Base-by-base conservation (phyloP, 2,797 vertebrate genomes). In the Alexandromys oeconomus region DNA sequence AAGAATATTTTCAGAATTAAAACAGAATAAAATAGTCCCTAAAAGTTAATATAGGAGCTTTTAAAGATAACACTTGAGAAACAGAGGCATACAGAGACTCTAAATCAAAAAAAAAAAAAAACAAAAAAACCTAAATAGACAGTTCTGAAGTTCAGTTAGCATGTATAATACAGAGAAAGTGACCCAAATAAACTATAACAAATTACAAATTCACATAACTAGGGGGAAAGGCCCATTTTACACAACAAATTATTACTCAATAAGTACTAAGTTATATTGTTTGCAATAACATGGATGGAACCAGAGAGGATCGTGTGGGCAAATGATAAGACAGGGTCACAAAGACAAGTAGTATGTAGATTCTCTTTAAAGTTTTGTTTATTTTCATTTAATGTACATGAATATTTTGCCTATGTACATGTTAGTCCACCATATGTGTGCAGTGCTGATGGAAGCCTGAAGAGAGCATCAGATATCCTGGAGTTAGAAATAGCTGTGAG, bases 81-180 rank as follows among this genome's bases (percentile, higher is more conserved):
- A 69, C 15, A 69, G 67, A 69, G 67, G 15, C 6, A 69, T 69
- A 57, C 54, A 59, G 57, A 59, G 57, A 23, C 57, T 59, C 57
- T 59, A 21, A 21, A 23, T 59, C 2, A 69, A 34, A 69, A 34
- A 69, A 11, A 63, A 69, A 34, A n/a, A 11, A 63, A 78, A n/a
- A n/a, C n/a, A n/a, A n/a, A n/a, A 51, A 78, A 78, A 51, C 9
- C 29, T 59, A 59, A 59, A 23, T 23, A 59, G 19, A 81, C 13
- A 76, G 13, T 63, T 93, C 63, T 91, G 37, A 91, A 89, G 46
- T 67, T 87, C 76, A 94, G 6, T 13, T 87, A 37, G n/a, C 81
- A 37, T 48, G 79, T 69, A 87, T 65, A 46, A 71, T 71, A 71
- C 19, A 95, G 74, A 93, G 87, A 94, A 97, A 91, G 86, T 84